Evolutionary conservation across 2,888 invertebrate species (phyloP), one percentile per base, ranked within the genome.

Genomic region (Mylabris sibirica): DNA sequence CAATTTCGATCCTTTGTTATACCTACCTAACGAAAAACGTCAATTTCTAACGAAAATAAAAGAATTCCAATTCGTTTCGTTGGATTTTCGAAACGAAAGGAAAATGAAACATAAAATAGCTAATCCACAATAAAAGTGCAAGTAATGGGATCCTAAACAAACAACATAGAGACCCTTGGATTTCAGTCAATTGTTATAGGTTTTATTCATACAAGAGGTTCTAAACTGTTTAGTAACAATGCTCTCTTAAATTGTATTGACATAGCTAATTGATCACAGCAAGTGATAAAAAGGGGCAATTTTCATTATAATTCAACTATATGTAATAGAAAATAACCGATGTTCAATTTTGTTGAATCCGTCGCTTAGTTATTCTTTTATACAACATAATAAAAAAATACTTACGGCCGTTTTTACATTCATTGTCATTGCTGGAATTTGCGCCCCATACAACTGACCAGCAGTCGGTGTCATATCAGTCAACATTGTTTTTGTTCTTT

Each of bases 401-500:
- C 81, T 81, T 80, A 85, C 84, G 76, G 81, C 81, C 69, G 82
- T 77, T 77, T 85, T 85, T 72, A 89, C 87, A 80, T 89, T 88
- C 88, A 89, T 88, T 74, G 87, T 86, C 88, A 89, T 89, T 57
- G 87, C 86, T 66, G 88, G 88, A 79, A 89, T 88, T 80, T 89
- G 89, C 71, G 88, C 87, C 74, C 89, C 88, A 79, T 89, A 89
- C 72, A 89, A 84, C 82, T 89, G 89, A 73, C 89, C 88, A 77
- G 88, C 88, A 79, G 88, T 87, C 79, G 89, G 88, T 78, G 88
- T 88, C 87, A 89, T 88, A 82, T 89, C 89, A 77, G 89, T 89
- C 81, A 89, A 84, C 89, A 89, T 89, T 70, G 61, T 67, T 59
- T n/a, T 89, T 70, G 61, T 67, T 59, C 14, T 53, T 65, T 64